These are phyloP conservation scores for Chaetodon trifasciatus DNA, from an alignment of 2,797 vertebrate species.

Conservation along the genomic window DNA sequence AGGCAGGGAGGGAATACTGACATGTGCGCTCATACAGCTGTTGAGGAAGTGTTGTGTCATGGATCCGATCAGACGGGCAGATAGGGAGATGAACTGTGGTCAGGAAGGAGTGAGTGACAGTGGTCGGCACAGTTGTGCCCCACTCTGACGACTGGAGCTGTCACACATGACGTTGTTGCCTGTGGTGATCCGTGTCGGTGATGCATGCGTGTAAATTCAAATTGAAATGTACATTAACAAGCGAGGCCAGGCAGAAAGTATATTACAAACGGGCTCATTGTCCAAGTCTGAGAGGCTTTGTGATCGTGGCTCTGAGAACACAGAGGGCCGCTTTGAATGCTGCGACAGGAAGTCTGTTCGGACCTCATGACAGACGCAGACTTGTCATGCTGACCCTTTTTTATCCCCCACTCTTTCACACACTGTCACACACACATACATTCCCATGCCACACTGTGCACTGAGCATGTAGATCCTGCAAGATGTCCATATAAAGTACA, in stretches of 20 bases:
- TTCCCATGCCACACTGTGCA: conserved; percentile 35
- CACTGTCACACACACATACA: conserved; percentile 17
- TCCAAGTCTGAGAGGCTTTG: conserved; percentile 62
- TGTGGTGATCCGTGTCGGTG: conserved; percentile 13
- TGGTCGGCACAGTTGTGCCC: conserved; percentile 25
- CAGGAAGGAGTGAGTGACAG: conserved; percentile 68
- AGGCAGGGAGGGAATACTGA: conserved; percentile 12
- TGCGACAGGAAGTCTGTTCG: conserved; percentile 74
- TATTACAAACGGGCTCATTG: conserved; percentile 65
- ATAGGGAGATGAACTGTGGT: conserved; percentile 51
- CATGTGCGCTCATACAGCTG: conserved; percentile 11
- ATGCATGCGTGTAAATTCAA: conserved; percentile 57
- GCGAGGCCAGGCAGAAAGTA: conserved; percentile 26
- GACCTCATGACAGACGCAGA: conserved; percentile 57
- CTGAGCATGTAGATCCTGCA: conserved; percentile 14
- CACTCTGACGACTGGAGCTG: conserved; percentile 48
- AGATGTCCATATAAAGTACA: conserved; percentile 7
- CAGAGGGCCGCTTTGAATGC: conserved; percentile 75
- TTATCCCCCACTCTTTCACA: conserved; percentile 33
- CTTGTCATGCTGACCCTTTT: conserved; percentile 67
- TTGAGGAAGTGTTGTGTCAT: conserved; percentile 44
- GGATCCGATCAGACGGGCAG: conserved; percentile 42
- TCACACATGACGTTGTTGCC: conserved; percentile 65
- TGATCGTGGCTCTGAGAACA: conserved; percentile 58
- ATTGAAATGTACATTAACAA: conserved; percentile 45